phyloP scores from a whole-genome alignment of 1,140 invertebrate species.

The Tribolium castaneum region DNA sequence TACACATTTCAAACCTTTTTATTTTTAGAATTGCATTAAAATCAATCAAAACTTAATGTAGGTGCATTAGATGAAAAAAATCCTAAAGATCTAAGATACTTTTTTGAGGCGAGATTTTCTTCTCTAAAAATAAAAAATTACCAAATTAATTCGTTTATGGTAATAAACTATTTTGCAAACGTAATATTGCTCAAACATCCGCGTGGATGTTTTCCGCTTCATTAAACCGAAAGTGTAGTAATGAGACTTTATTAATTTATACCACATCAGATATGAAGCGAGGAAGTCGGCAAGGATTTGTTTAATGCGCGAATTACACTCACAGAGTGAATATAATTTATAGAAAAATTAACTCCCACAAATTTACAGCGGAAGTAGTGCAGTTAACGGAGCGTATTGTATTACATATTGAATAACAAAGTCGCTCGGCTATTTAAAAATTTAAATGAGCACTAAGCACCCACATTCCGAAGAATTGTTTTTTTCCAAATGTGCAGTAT shows the following conservation, averaged over 20 bases:
- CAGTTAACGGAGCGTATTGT: not conserved
- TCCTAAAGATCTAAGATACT: too few relatives aligned
- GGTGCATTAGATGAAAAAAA: too few relatives aligned
- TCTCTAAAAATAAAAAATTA: too few relatives aligned
- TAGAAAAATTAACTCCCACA: slow-evolving; percentile 2
- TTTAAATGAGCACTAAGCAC: not conserved
- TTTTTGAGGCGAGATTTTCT: too few relatives aligned
- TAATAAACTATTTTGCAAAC: slow-evolving; percentile 2
- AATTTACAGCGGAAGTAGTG: not conserved
- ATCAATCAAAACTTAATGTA: too few relatives aligned
- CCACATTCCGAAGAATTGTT: not conserved
- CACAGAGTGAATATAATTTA: too few relatives aligned
- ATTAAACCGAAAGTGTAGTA: slow-evolving; percentile 21
- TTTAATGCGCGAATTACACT: not conserved
- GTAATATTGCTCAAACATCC: not conserved
- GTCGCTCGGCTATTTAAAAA: not conserved
- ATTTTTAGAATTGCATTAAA: too few relatives aligned
- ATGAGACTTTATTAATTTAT: slow-evolving; percentile 16
- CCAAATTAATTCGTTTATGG: not conserved
- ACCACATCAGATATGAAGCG: slow-evolving; percentile 6
- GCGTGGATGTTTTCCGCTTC: slow-evolving; percentile 19
- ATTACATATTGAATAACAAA: slow-evolving; percentile 23
- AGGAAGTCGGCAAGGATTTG: not conserved
- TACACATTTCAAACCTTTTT: too few relatives aligned
- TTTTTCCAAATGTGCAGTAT: not conserved